Base-by-base conservation (phyloP, 2,797 vertebrate species). In the Syngnathus acus region DNA sequence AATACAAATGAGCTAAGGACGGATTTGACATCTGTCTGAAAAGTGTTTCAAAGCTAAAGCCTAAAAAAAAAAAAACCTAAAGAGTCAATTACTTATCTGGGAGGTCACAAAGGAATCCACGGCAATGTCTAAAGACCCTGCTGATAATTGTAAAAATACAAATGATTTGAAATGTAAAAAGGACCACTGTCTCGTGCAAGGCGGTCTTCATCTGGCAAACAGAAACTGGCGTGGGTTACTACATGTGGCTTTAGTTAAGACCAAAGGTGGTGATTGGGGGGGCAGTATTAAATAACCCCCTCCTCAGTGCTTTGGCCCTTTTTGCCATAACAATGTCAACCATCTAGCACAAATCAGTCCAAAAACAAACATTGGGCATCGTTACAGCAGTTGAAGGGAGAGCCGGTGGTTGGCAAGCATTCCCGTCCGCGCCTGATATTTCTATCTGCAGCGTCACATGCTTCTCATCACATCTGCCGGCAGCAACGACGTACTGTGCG, bases 281-380 rank as follows among this genome's bases (percentile, higher is more conserved):
- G 86, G 88, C 85, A 74, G 84, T 72, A 88, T 86, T 83, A 85
- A 81, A 79, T 75, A 82, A 73, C 81, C n/a, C 77, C 13, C 5
- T 14, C 23, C 13, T 78, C 5, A 16, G 45, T 66, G 38, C 66
- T 70, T 71, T 67, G 77, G 73, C 80, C 81, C 69, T 75, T 73
- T 74, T 51, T 57, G 80, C 77, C 81, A 77, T 77, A 77, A 65
- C 82, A 84, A 88, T 16, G 13, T n/a, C 13, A 21, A 9, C n/a
- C 5, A 23, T 4, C n/a, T 39, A 42, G 59, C 10, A 77, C 89
- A 87, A 89, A 86, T 82, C 83, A 84, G 82, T 62, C 79, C 78
- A 81, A 87, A 88, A 85, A 81, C 14, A 73, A 86, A 88, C 86
- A 85, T 87, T 86, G 77, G 77, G 80, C 76, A 80, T 86, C 70